These are phyloP conservation scores for Acleris literana DNA, from an alignment of 2,888 invertebrate genomes.

Conservation along the genomic window DNA sequence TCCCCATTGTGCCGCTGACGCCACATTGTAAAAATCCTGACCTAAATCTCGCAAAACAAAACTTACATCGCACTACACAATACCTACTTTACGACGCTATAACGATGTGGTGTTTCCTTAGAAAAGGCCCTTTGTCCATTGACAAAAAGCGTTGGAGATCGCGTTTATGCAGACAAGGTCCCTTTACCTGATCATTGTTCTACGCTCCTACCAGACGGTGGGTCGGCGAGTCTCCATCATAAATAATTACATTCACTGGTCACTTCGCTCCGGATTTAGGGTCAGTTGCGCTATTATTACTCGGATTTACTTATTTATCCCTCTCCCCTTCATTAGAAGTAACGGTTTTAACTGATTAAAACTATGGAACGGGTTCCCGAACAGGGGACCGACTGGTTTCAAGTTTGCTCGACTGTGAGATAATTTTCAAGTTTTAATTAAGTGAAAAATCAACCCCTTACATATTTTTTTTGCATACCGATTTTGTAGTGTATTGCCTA, in stretches of 20 bases:
- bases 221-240: slow-evolving; percentile 75
- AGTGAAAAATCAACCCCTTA: slow-evolving; percentile 49
- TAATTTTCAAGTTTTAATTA: slow-evolving; percentile 72
- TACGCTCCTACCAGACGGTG: slow-evolving; percentile 74
- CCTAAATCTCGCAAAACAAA: slow-evolving; percentile 81
- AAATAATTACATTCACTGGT: slow-evolving; percentile 80
- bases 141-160: slow-evolving; percentile 79
- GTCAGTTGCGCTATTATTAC: slow-evolving; percentile 77
- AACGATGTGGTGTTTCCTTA: slow-evolving; percentile 83
- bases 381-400: slow-evolving; percentile 76
- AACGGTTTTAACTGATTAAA: slow-evolving; percentile 83
- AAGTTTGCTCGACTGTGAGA: slow-evolving; percentile 71
- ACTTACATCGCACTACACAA: slow-evolving; percentile 68
- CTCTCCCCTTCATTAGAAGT: slow-evolving; percentile 82
- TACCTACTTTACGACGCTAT: slow-evolving; percentile 80
- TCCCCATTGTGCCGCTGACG: slow-evolving; percentile 70
- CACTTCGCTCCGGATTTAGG: slow-evolving; percentile 69
- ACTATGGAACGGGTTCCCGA: slow-evolving; percentile 79
- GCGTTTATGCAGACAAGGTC: slow-evolving; percentile 76
- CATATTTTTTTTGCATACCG: slow-evolving; percentile 10
- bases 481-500: background rate
- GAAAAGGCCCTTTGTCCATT: slow-evolving; percentile 81
- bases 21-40: slow-evolving; percentile 80
- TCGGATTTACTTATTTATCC: slow-evolving; percentile 75
- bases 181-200: slow-evolving; percentile 79